phyloP scores from a whole-genome alignment of 2,888 invertebrate genomes.

The Caenorhabditis sinica region DNA sequence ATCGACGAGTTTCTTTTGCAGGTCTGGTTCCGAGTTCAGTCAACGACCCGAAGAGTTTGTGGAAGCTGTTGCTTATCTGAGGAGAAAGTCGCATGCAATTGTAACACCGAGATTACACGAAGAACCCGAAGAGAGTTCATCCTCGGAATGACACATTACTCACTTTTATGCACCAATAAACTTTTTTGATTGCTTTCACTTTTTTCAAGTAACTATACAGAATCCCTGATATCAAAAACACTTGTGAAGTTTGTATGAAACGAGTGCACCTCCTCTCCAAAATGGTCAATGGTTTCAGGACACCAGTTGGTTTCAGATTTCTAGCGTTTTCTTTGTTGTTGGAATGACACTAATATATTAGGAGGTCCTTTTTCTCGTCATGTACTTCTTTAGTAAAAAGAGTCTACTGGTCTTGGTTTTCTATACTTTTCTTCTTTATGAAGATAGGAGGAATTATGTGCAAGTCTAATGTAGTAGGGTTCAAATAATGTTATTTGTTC shows the following conservation, averaged over 20 bases:
- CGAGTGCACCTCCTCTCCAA: neutral
- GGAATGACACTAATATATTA: conserved; percentile 36
- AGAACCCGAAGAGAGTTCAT: conserved; percentile 57
- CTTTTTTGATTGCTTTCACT: conserved; percentile 43
- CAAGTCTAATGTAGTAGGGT: conserved; percentile 26
- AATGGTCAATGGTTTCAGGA: conserved; percentile 33
- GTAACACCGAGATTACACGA: conserved; percentile 51
- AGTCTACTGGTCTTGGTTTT: conserved; percentile 4
- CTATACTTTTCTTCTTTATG: conserved; percentile 7
- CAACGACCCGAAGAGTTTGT: conserved; percentile 72
- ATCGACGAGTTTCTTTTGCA: conserved; percentile 54
- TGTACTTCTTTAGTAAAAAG: conserved; percentile 26
- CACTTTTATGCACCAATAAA: conserved; percentile 62
- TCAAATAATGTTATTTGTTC: neutral
- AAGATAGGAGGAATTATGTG: conserved; percentile 14
- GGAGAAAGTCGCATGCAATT: conserved; percentile 75
- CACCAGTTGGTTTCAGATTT: conserved; percentile 42
- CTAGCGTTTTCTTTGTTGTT: conserved; percentile 38
- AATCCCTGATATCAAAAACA: conserved; percentile 41
- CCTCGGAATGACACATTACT: conserved; percentile 56
- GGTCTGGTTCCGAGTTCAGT: conserved; percentile 56
- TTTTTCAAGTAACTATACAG: neutral
- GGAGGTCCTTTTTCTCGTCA: conserved; percentile 34
- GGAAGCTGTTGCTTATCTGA: conserved; percentile 78
- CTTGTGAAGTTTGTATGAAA: conserved; percentile 28